A percentile compares a stretch with the other conserved stretches of the same genome.
Evolutionary conservation across 2,797 vertebrate species (phyloP).

Genomic region (Zalophus californianus): DNA sequence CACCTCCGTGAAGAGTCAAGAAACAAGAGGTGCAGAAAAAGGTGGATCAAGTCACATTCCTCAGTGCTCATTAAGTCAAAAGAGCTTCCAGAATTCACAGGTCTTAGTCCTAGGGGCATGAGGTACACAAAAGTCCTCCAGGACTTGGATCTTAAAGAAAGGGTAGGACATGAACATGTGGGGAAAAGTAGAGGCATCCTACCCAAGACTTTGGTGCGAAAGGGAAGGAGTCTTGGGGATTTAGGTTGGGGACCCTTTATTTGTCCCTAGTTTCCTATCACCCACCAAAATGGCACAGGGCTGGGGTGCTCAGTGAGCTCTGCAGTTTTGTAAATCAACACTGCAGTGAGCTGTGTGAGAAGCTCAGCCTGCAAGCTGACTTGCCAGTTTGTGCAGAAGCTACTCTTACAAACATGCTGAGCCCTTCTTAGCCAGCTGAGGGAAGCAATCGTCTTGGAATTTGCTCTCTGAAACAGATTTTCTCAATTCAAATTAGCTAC

Average conservation of each 20-base stretch:
- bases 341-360: neutral
- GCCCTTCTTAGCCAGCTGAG: neutral
- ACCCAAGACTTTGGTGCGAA: neutral
- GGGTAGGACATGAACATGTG: accelerated
- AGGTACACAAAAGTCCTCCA: neutral
- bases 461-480: slow-evolving; percentile 60
- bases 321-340: neutral
- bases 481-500: slow-evolving; percentile 61
- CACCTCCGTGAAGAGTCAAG: neutral
- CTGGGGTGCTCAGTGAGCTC: neutral
- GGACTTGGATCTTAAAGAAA: neutral
- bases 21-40: neutral
- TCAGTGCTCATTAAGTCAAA: neutral
- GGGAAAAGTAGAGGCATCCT: neutral
- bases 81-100: neutral
- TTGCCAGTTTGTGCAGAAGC: neutral
- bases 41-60: neutral
- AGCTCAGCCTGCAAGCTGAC: neutral
- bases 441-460: neutral
- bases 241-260: neutral
- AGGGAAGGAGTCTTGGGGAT: neutral
- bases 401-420: neutral
- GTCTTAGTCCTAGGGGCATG: neutral
- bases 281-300: neutral
- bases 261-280: neutral